phyloP scores from a whole-genome alignment of 2,797 vertebrate species.

The Epinephelus awoara region DNA sequence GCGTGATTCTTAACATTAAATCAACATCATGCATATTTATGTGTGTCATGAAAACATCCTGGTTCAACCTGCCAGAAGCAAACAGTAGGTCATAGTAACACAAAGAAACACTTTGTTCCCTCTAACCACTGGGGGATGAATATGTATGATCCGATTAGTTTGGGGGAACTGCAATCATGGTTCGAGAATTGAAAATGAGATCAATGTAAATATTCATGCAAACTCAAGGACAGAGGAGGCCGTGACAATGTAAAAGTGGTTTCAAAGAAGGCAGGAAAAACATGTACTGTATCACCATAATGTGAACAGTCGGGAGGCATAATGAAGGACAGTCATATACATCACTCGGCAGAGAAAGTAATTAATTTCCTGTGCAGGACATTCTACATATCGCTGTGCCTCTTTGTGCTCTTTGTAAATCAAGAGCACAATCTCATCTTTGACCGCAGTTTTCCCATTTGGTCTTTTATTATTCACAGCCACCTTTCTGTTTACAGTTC shows the following conservation, averaged over 20 bases:
- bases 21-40: slow-evolving; percentile 18
- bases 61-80: slow-evolving; percentile 9
- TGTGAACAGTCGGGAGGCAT: slow-evolving; percentile 29
- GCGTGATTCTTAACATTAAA: neutral
- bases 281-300: slow-evolving; percentile 35
- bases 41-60: neutral
- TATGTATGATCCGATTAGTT: slow-evolving; percentile 9
- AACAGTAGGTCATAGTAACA: neutral
- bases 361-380: slow-evolving; percentile 24
- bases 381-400: neutral
- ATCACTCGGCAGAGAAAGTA: slow-evolving; percentile 32
- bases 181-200: slow-evolving; percentile 8
- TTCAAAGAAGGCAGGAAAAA: slow-evolving; percentile 49
- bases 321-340: slow-evolving; percentile 37
- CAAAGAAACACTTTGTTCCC: neutral
- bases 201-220: slow-evolving; percentile 26
- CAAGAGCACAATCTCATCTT: slow-evolving; percentile 4
- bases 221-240: slow-evolving; percentile 18
- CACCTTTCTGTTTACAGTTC: neutral
- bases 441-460: neutral
- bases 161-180: neutral
- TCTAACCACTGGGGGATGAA: slow-evolving; percentile 4
- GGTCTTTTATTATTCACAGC: slow-evolving; percentile 15
- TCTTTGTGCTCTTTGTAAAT: slow-evolving; percentile 10
- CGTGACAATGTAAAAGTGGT: neutral